Base-by-base conservation (phyloP, 2,113 vertebrate species). In the Pteruthius melanotis region DNA sequence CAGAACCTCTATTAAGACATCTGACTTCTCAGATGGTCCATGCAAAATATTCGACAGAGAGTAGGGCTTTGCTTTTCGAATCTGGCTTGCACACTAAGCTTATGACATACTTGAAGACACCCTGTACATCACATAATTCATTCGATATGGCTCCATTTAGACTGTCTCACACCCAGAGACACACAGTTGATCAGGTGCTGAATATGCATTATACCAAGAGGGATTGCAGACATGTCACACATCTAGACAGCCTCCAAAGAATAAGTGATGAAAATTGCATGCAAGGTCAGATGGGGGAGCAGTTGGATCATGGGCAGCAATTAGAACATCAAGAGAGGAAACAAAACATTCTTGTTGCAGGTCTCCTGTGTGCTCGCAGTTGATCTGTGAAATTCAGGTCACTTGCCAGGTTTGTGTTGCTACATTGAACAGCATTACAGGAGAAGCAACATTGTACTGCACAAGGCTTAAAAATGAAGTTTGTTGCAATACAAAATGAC, bases 321-420 rank as follows among this genome's bases (percentile, higher is more conserved):
- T 95, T 89, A 95, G 79, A 96, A 95, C 93, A 97, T 94, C 82
- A 84, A 85, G 86, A 95, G 53, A 56, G 86, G 81, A 91, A 95
- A 93, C 90, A 95, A 97, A 96, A 96, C 95, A 97, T 96, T 96
- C 93, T 95, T 96, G 92, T 97, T 95, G 96, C 95, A 89, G 90
- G 94, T 96, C 97, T 97, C 96, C 92, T 80, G 75, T 87, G 92
- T 95, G 95, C 94, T 90, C 97, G 89, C 94, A 95, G 95, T 83
- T 97, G 97, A 97, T 97, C 94, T 97, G 94, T 95, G 97, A 97
- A 97, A 97, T 97, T 97, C 97, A 96, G 97, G 97, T 97, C 97
- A 97, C 96, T 97, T 97, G 97, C 97, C 96, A 97, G 97, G 93
- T 97, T 97, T 97, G 94, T 97, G 94, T 97, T 97, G 97, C 94